Base-by-base conservation (phyloP, 37 sponge, comb jelly and placozoan species). In the Beroe ovata region DNA sequence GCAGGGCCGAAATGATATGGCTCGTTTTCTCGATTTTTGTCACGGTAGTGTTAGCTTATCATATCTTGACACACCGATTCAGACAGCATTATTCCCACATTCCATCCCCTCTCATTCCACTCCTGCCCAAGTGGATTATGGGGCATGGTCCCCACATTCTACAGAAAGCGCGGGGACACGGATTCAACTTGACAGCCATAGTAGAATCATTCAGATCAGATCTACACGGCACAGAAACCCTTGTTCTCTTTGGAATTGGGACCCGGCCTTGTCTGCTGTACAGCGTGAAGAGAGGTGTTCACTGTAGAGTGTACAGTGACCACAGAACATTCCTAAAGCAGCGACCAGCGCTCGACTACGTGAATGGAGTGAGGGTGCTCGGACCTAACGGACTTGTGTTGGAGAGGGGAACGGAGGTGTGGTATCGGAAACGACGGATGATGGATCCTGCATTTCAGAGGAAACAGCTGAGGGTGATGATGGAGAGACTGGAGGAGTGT, bases 401-500 rank as follows among this genome's bases (percentile, higher is more conserved):
- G 26, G 84, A 77, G n/a, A 39, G 25, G 28, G 84, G 84, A 3
- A 77, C 39, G 25, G 84, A 39, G 28, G 58, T 77, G n/a, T 77
- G 84, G 84, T 39, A 39, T 54, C 54, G n/a, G 36, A 77, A 77
- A 26, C 84, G 84, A 22, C 16, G 84, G 54, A 23, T 23, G 84
- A 77, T 77, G 84, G 47, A 77, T 25, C 84, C 84, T 0, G 84
- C 84, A 22, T 77, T 77, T 29, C 84, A 77, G 36, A 39, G 25
- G 33, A 77, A 77, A 28, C 41, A 42, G 4, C 84, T 77, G 25
- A 77, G 47, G 84, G 41, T 42, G 8, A 36, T 77, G 28, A 77
- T 77, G 84, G 28, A 6, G 1, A 39, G 33, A 20, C 20, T 77
- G 84, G 41, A 40, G 16, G 69, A 16, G 30, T 29, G 30, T 11